Conservation (phyloP, 2,888 invertebrate genomes). For the Elegia similella region DNA sequence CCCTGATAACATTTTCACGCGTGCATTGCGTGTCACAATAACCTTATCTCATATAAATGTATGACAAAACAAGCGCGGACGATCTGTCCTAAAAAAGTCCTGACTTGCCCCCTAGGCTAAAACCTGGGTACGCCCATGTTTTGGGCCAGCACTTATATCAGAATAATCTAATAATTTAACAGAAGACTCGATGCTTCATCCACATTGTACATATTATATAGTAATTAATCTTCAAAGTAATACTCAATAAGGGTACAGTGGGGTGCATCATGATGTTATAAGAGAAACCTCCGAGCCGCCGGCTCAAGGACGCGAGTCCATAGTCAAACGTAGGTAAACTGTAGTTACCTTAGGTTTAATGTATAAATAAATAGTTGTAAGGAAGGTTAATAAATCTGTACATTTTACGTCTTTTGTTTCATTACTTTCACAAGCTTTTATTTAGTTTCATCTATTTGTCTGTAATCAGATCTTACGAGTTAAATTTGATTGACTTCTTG, state of each 20-base stretch:
- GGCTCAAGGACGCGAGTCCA: conserved; percentile 41
- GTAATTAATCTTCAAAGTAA: neutral
- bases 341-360: conserved; percentile 29
- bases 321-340: conserved; percentile 69
- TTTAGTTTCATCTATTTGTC: no score
- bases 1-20: no score
- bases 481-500: no score
- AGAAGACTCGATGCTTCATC: neutral
- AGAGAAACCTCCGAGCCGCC: conserved; percentile 43
- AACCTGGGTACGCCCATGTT: no score
- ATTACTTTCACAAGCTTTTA: neutral
- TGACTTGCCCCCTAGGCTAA: no score
- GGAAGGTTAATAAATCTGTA: conserved; percentile 23
- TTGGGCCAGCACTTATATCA: no score
- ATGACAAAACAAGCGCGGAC: no score
- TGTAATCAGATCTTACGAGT: no score
- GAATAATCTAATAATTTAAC: neutral
- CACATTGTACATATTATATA: neutral
- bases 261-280: conserved; percentile 45
- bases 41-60: no score
- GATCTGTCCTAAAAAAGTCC: no score
- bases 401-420: conserved; percentile 4
- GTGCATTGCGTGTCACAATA: no score
- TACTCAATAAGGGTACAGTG: conserved; percentile 4
- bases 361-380: conserved; percentile 28